phyloP scores from a whole-genome alignment of 2,797 vertebrate species.

The Epinephelus coioides region DNA sequence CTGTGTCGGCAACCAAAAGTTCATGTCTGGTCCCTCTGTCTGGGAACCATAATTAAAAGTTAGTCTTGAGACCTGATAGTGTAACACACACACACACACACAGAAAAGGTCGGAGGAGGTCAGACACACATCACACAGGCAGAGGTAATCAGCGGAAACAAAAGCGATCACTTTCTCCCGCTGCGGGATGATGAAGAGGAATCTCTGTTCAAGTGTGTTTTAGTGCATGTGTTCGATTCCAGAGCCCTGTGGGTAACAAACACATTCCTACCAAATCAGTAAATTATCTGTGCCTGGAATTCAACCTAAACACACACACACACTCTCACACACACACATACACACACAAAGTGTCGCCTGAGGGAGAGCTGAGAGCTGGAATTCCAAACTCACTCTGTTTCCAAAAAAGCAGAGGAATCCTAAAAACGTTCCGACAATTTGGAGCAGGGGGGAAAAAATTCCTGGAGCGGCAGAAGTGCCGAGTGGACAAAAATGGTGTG shows the following conservation, averaged over 20 bases:
- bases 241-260: slow-evolving; percentile 78
- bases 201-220: slow-evolving; percentile 49
- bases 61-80: no score
- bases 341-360: slow-evolving; percentile 34
- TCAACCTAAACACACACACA: slow-evolving; percentile 47
- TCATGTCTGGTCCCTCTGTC: no score
- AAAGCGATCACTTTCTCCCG: slow-evolving; percentile 42
- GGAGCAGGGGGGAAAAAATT: slow-evolving; percentile 40
- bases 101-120: slow-evolving; percentile 31
- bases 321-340: not conserved
- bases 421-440: slow-evolving; percentile 74
- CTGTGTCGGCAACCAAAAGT: no score
- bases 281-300: slow-evolving; percentile 79
- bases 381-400: slow-evolving; percentile 62
- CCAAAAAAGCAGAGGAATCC: slow-evolving; percentile 74
- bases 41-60: no score
- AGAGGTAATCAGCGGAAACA: slow-evolving; percentile 48
- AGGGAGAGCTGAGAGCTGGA: slow-evolving; percentile 58
- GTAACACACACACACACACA: not conserved
- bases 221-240: slow-evolving; percentile 51
- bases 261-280: slow-evolving; percentile 83
- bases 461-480: slow-evolving; percentile 68
- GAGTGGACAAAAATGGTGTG: slow-evolving; percentile 67
- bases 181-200: slow-evolving; percentile 48
- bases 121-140: slow-evolving; percentile 24